phyloP scores from a whole-genome alignment of 2,888 invertebrate genomes.

The Ophioninae sp. region DNA sequence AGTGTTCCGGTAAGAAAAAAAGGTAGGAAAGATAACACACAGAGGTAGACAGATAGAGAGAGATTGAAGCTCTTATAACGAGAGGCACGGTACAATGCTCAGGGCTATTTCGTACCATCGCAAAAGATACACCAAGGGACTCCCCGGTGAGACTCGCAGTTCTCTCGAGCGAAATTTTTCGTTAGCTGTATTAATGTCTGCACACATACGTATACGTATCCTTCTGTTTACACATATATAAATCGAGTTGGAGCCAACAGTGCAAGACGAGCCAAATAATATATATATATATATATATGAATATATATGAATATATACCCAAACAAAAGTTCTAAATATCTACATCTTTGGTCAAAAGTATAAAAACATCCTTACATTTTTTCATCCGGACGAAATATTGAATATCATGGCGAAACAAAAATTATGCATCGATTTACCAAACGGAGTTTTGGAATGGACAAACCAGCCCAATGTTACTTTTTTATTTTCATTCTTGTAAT shows the following conservation, averaged over 20 bases:
- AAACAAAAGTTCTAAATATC: background rate
- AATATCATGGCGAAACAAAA: too few relatives aligned
- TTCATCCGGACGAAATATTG: too few relatives aligned
- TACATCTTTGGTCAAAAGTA: background rate
- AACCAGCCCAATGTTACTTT: too few relatives aligned
- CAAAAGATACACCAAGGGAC: slow-evolving; percentile 20
- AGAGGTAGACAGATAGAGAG: background rate
- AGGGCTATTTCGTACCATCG: slow-evolving; percentile 52
- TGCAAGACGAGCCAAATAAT: slow-evolving; percentile 7
- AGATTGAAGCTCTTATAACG: slow-evolving; percentile 58
- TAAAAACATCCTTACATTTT: background rate
- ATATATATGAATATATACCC: background rate
- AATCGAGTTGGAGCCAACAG: too few relatives aligned
- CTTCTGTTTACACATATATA: too few relatives aligned
- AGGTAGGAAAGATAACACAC: background rate
- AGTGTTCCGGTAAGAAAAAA: background rate
- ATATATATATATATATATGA: slow-evolving; percentile 41
- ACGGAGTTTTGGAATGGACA: too few relatives aligned
- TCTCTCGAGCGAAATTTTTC: slow-evolving; percentile 28
- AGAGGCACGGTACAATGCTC: slow-evolving; percentile 53
- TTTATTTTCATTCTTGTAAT: too few relatives aligned
- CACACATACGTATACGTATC: too few relatives aligned
- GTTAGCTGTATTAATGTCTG: too few relatives aligned
- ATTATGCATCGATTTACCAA: too few relatives aligned
- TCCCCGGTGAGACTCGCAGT: slow-evolving; percentile 27